These are phyloP conservation scores for Hemiscyllium ocellatum DNA, from an alignment of 2,113 vertebrate genomes.

Conservation along the genomic window DNA sequence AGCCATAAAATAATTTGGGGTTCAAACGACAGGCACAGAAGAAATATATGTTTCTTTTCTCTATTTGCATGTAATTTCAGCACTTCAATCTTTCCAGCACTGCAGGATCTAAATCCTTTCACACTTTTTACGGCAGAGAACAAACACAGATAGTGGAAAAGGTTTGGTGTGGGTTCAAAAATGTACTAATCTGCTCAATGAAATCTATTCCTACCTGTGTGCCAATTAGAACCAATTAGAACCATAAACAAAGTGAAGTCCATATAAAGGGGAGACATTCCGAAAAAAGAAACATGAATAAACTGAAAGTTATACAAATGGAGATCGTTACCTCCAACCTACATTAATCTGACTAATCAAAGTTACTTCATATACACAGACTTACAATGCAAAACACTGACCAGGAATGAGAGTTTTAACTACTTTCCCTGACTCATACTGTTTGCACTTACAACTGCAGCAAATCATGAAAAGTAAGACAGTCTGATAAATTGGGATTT, in stretches of 20 bases:
- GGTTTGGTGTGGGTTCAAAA: slow-evolving; percentile 47
- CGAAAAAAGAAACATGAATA: background rate
- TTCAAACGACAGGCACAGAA: slow-evolving; percentile 34
- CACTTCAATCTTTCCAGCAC: slow-evolving; percentile 38
- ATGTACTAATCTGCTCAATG: slow-evolving; percentile 55
- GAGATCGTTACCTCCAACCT: background rate
- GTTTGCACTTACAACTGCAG: background rate
- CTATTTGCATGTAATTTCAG: slow-evolving; percentile 39
- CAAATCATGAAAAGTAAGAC: background rate
- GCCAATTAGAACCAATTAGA: slow-evolving; percentile 67
- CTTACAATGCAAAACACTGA: background rate
- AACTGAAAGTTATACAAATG: background rate
- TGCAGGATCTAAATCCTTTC: slow-evolving; percentile 41
- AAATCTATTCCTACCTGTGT: slow-evolving; percentile 47
- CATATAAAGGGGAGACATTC: background rate
- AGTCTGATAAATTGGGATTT: background rate
- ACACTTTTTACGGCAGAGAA: slow-evolving; percentile 36
- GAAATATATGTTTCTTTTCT: slow-evolving; percentile 29
- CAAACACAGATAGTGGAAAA: slow-evolving; percentile 33
- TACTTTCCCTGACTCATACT: background rate
- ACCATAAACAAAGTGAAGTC: slow-evolving; percentile 51
- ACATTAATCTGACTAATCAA: background rate
- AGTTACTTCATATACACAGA: background rate
- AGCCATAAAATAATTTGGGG: background rate
- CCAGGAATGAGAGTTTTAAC: background rate